A percentile compares a stretch with the other conserved stretches of the same genome.
These are phyloP conservation scores for Yasuhikotakia modesta DNA, from an alignment of 2,797 vertebrate genomes.

Conservation along the genomic window DNA sequence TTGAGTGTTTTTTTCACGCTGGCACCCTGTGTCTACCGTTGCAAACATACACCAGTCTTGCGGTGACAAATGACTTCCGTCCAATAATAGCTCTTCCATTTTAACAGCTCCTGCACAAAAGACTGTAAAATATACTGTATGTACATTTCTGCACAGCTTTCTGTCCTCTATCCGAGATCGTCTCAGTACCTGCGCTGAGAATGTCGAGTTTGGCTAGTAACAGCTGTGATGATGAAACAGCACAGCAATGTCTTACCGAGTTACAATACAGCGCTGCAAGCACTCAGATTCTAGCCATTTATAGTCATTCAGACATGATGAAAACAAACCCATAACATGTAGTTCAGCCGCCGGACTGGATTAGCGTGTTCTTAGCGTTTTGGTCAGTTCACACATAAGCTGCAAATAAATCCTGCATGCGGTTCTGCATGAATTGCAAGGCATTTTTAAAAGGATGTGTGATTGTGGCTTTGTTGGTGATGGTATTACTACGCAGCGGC, in stretches of 20 bases:
- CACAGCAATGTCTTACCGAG: constrained; percentile 48
- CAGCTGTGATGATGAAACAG: constrained; percentile 55
- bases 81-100: constrained; percentile 22
- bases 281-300: constrained; percentile 23
- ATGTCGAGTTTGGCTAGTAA: constrained; percentile 23
- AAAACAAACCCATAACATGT: constrained; percentile 8
- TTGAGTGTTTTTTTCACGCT: constrained; percentile 20
- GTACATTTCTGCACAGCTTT: not conserved
- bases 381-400: not conserved
- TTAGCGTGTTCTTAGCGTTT: constrained; percentile 7
- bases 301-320: constrained; percentile 26
- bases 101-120: not conserved
- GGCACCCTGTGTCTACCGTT: constrained; percentile 31
- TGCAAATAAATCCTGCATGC: not conserved
- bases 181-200: constrained; percentile 18
- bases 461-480: not conserved
- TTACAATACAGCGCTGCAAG: constrained; percentile 22
- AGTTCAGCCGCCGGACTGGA: constrained; percentile 20
- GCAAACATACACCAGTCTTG: constrained; percentile 28
- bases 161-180: not conserved
- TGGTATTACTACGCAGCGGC: constrained; percentile 14
- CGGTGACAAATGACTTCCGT: constrained; percentile 42
- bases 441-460: no score
- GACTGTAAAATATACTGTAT: not conserved
- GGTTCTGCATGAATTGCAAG: not conserved